A percentile compares a stretch with the other conserved stretches of the same genome.
Evolutionary conservation across 1,140 invertebrate genomes (phyloP).

Genomic region (Ditylenchus dipsaci): DNA sequence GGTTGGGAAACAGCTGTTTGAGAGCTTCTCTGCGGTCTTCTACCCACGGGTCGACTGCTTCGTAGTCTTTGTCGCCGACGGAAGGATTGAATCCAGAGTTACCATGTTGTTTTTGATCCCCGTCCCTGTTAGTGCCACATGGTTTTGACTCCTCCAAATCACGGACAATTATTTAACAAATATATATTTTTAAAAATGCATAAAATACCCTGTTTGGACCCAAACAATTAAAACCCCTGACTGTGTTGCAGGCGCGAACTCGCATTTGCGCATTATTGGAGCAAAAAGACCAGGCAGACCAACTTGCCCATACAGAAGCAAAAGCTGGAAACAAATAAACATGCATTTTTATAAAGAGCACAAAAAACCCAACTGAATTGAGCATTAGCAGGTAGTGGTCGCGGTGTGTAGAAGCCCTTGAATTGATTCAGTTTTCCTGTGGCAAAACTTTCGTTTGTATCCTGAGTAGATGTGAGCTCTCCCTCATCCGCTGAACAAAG

Average conservation of each 20-base stretch:
- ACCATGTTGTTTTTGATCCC: not conserved
- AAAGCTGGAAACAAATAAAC: conserved; percentile 46
- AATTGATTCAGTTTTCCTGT: conserved; percentile 56
- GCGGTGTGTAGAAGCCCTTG: conserved; percentile 50
- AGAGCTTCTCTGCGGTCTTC: conserved; percentile 49
- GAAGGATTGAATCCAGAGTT: not conserved
- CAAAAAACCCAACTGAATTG: conserved; percentile 42
- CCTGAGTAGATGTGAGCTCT: not conserved
- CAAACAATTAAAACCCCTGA: conserved; percentile 53
- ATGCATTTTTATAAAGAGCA: conserved; percentile 8
- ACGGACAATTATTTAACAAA: conserved; percentile 4
- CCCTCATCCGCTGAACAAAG: too few relatives aligned
- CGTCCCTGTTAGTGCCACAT: conserved; percentile 18
- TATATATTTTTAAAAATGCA: too few relatives aligned
- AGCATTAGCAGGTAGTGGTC: conserved; percentile 45
- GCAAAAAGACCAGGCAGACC: conserved; percentile 58
- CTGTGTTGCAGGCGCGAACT: conserved; percentile 57
- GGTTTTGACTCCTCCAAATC: conserved; percentile 32
- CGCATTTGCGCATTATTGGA: conserved; percentile 47
- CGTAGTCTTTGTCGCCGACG: conserved; percentile 31
- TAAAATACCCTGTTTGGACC: conserved; percentile 46
- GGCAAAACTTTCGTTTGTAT: conserved; percentile 13
- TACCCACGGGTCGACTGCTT: conserved; percentile 48
- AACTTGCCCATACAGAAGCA: conserved; percentile 54
- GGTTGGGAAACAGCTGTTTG: conserved; percentile 46